Evolutionary conservation across 2,113 vertebrate genomes (phyloP), one percentile per base, ranked within the genome.

Genomic region (Acanthochromis polyacanthus): DNA sequence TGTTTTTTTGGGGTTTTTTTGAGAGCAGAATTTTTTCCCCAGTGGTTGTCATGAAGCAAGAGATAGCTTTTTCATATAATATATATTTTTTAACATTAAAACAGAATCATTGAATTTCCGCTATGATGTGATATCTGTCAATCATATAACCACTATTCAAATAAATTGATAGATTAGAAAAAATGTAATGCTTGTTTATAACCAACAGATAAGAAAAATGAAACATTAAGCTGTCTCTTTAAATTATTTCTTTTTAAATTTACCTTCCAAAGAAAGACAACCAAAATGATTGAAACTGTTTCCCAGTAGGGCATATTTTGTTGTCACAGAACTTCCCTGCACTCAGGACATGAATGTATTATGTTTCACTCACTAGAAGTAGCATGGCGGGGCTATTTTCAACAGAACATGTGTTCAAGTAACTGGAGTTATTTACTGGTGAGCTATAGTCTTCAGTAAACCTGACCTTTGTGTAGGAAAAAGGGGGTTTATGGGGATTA

Each of bases 371-470:
- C 55, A 22, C 15, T 30, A 79, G 40, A 83, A 65, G 67, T 68
- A 63, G 69, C 57, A 64, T 25, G 59, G 56, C 68, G 7, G 45
- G 60, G 67, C 75, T 89, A 61, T 80, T 78, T 82, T 76, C 70
- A 87, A 68, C 48, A 48, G 32, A 56, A 62, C 80, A 80, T 76
- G 57, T 84, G 75, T 82, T 67, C 19, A 67, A 63, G 63, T 77
- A 66, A 70, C 69, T 48, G 36, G 64, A 55, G 63, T 72, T 82
- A 65, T 81, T 67, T 80, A 22, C 30, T 68, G 53, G 32, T 71
- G 65, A 61, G 53, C 50, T 69, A 28, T 52, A 17, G 32, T 58
- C 25, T 55, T 28, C 25, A 17, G 46, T 36, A 59, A 59, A 75
- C 36, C 23, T 66, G 16, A 65, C 5, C 28, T 52, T 30, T 57